These are phyloP conservation scores for Pseudomyrmex dendroicus DNA, from an alignment of 1,140 invertebrate genomes.

Conservation along the genomic window DNA sequence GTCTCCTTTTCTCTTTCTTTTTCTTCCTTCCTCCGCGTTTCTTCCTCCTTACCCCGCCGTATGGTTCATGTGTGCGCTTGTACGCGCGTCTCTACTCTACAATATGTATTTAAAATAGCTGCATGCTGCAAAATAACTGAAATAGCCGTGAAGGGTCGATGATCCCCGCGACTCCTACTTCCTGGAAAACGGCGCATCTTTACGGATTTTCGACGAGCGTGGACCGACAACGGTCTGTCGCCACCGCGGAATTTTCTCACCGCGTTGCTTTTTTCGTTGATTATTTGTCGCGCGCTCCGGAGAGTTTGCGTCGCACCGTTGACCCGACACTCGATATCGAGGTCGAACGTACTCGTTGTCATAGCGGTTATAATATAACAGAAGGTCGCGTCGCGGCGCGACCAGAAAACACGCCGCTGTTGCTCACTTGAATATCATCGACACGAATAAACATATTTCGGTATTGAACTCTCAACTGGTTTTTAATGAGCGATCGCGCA, in stretches of 20 bases:
- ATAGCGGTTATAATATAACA: conserved; percentile 26
- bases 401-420: conserved; percentile 12
- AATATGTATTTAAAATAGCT: conserved; percentile 81
- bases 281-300: conserved; percentile 46
- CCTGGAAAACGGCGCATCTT: conserved; percentile 75
- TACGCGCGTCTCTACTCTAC: conserved; percentile 69
- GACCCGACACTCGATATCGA: conserved; percentile 52
- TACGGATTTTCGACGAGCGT: conserved; percentile 52
- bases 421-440: neutral
- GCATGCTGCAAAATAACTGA: conserved; percentile 81
- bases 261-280: conserved; percentile 15
- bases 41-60: conserved; percentile 61
- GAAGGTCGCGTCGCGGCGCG: conserved; percentile 21
- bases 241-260: conserved; percentile 25
- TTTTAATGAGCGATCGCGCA: too few species aligned
- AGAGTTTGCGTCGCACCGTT: conserved; percentile 21
- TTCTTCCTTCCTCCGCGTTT: conserved; percentile 57
- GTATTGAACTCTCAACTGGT: neutral
- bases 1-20: conserved; percentile 25
- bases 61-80: conserved; percentile 62
- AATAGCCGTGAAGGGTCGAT: conserved; percentile 81
- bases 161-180: conserved; percentile 79
- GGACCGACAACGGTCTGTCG: conserved; percentile 56
- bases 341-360: conserved; percentile 48
- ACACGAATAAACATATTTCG: neutral